Evolutionary conservation across 2,888 invertebrate species (phyloP), one percentile per base, ranked within the genome.

Genomic region (Heliconius hortense): DNA sequence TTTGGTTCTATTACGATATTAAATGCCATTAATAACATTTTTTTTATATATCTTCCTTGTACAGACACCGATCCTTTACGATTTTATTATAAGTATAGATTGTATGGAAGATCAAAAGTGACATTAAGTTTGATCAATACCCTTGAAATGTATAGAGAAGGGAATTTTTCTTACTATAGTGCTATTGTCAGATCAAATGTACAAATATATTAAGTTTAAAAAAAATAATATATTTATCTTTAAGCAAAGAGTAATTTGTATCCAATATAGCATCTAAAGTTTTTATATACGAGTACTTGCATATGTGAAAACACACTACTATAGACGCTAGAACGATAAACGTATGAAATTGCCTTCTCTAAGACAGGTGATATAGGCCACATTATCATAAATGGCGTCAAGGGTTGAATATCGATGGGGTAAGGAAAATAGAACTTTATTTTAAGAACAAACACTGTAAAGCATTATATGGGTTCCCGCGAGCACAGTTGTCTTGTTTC

Each of bases 331-430:
- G 26, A 71, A 60, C 35, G 60, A 60, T 62, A 35, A 71, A 62
- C 60, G 48, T 69, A 63, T 62, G 31, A 69, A 62, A 69, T 69
- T 69, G 69, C 35, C 68, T 62, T 60, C 56, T 56, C 35, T 28
- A 64, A 56, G 26, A 31, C 64, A 59, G 43, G 70, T 73, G 70
- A 64, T 31, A 64, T 68, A 72, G 80, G 79, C 74, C 77, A 79
- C 78, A 84, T 84, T 84, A 84, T 79, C 84, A 85, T 84, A 84
- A 84, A 82, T 74, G 83, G 80, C 79, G 81, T 80, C 81, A 75
- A 76, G 80, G 83, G 80, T 79, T 78, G 82, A 84, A 83, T 83
- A 83, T 81, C 81, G 81, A 81, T 73, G 66, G 75, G 70, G 66
- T 48, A 72, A 72, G 64, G 66, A 71, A 71, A 53, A 72, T 15